Conservation (phyloP, 1,140 invertebrate genomes). For the Drosophila busckii region DNA sequence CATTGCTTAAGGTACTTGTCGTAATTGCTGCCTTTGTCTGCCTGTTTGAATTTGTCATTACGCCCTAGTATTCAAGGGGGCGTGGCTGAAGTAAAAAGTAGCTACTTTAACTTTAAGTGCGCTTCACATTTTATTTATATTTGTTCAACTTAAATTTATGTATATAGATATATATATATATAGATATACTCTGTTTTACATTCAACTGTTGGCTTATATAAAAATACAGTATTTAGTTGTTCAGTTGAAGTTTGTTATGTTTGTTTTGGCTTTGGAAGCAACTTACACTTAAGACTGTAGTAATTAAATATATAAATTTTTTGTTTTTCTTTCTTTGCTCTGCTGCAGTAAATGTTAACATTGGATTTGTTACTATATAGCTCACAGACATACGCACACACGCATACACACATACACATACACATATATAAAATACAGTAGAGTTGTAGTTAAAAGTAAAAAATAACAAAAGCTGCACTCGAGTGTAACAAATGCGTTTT, state of each 20-base stretch:
- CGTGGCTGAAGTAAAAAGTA: constrained; percentile 17
- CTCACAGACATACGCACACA: constrained; percentile 1
- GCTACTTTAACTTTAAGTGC: neutral
- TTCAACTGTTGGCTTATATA: constrained; percentile 59
- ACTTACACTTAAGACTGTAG: constrained; percentile 40
- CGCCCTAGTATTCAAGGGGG: constrained; percentile 14
- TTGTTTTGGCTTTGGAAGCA: constrained; percentile 47
- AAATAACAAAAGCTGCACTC: constrained; percentile 9
- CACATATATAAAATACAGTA: constrained; percentile 13
- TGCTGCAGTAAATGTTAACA: constrained; percentile 40
- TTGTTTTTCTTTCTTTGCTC: constrained; percentile 39
- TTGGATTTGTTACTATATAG: neutral
- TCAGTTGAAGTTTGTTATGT: constrained; percentile 4
- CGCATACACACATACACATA: constrained; percentile 6
- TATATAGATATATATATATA: too few species aligned
- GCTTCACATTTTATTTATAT: constrained; percentile 34
- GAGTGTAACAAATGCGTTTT: constrained; percentile 27
- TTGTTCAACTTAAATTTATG: constrained; percentile 24
- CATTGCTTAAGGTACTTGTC: constrained; percentile 40
- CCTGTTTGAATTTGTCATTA: constrained; percentile 42
- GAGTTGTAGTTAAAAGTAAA: too few species aligned
- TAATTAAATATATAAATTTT: constrained; percentile 22
- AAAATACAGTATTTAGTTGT: constrained; percentile 65
- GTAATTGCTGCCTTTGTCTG: constrained; percentile 15
- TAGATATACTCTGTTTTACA: constrained; percentile 39